These are phyloP conservation scores for Cataglyphis albicans DNA, from an alignment of 2,888 invertebrate species.

Conservation along the genomic window DNA sequence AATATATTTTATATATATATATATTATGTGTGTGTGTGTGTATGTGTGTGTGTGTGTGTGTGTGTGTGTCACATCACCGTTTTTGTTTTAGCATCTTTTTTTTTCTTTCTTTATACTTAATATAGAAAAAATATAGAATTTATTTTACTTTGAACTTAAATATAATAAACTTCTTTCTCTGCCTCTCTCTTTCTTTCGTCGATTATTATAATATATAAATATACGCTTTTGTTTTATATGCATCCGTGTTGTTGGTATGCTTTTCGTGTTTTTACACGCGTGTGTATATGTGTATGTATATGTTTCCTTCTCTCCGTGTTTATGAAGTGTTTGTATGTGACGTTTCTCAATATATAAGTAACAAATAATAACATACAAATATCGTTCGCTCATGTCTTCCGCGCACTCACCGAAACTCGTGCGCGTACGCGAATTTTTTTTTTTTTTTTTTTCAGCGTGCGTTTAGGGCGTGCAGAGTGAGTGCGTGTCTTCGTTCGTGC, in stretches of 20 bases:
- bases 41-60: too few relatives aligned
- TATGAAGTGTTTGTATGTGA: constrained; percentile 39
- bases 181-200: constrained; percentile 58
- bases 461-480: constrained; percentile 49
- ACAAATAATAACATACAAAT: constrained; percentile 69
- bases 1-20: constrained; percentile 79
- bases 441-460: constrained; percentile 50
- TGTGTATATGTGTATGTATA: constrained; percentile 1
- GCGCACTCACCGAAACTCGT: constrained; percentile 36
- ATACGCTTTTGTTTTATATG: constrained; percentile 65
- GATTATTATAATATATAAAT: constrained; percentile 73
- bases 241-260: constrained; percentile 31
- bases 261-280: constrained; percentile 58
- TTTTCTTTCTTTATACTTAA: constrained; percentile 82
- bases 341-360: constrained; percentile 54
- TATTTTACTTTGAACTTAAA: constrained; percentile 85
- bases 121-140: constrained; percentile 86
- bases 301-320: constrained; percentile 21
- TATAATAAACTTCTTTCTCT: constrained; percentile 77
- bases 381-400: constrained; percentile 43
- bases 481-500: constrained; percentile 43
- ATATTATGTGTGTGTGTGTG: constrained; percentile 55
- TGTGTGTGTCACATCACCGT: constrained; percentile 66
- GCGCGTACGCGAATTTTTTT: constrained; percentile 44
- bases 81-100: constrained; percentile 72